These are phyloP conservation scores for Prunella strophiata DNA, from an alignment of 2,797 vertebrate genomes.

Conservation along the genomic window DNA sequence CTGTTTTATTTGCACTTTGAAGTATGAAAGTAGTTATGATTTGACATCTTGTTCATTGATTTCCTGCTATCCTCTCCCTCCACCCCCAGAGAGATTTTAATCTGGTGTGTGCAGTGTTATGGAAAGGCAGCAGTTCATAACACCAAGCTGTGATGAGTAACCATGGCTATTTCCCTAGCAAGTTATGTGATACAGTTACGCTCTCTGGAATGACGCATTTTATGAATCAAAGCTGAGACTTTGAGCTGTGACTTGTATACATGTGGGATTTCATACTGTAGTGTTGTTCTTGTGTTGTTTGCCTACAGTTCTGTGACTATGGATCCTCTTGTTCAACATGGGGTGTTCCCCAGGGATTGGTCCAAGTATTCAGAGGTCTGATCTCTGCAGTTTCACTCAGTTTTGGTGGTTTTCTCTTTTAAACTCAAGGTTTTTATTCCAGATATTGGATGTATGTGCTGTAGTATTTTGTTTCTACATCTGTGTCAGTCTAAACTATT, in stretches of 20 bases:
- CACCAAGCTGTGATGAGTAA: constrained; percentile 33
- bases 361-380: neutral
- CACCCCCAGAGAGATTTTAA: constrained; percentile 4
- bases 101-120: neutral
- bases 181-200: neutral
- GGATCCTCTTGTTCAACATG: neutral
- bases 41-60: constrained; percentile 27
- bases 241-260: neutral
- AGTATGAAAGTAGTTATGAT: neutral
- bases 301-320: neutral
- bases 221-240: constrained; percentile 40
- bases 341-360: neutral
- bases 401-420: neutral
- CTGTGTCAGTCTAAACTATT: neutral
- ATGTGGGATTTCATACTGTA: neutral
- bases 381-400: neutral
- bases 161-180: constrained; percentile 18
- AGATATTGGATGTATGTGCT: too few relatives aligned
- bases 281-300: neutral
- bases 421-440: neutral
- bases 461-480: neutral
- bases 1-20: neutral
- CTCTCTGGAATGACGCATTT: constrained; percentile 12
- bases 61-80: neutral
- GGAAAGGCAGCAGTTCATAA: neutral